Percentiles rank a stretch among this genome's conserved stretches.
Conservation (phyloP, 2,797 vertebrate species). For the Lepidocolaptes lacrymiger region DNA sequence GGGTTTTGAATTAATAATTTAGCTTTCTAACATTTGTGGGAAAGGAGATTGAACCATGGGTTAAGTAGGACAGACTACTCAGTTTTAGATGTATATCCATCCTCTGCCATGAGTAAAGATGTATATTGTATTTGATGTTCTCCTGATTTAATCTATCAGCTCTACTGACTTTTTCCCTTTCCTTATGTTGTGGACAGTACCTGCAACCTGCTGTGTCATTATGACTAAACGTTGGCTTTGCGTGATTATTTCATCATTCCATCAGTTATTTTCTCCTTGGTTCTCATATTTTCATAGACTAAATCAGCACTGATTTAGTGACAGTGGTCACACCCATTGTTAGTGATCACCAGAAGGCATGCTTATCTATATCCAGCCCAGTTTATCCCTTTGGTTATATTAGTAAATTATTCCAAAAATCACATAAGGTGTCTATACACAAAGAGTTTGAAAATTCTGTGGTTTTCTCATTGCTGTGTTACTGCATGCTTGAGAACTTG, state of each 20-base stretch:
- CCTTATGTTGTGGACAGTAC: neutral
- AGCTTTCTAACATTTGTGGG: neutral
- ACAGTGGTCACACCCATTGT: rapidly evolving
- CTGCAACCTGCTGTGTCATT: neutral
- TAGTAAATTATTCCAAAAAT: neutral
- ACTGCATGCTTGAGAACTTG: neutral
- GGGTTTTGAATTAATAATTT: neutral
- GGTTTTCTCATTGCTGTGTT: neutral
- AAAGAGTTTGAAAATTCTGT: neutral
- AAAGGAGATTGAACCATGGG: rapidly evolving
- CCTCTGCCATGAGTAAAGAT: neutral
- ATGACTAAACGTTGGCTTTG: neutral
- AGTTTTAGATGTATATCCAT: neutral
- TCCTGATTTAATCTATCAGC: neutral
- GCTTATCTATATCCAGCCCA: rapidly evolving
- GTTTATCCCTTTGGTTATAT: neutral
- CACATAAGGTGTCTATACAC: rapidly evolving
- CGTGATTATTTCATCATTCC: neutral
- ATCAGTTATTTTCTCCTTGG: neutral
- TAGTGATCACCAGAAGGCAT: neutral
- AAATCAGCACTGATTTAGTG: neutral
- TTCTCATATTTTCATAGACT: neutral
- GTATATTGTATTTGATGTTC: neutral
- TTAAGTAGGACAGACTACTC: neutral
- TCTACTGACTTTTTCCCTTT: neutral